Conservation (phyloP, 2,113 vertebrate genomes). For the Mellivora capensis region DNA sequence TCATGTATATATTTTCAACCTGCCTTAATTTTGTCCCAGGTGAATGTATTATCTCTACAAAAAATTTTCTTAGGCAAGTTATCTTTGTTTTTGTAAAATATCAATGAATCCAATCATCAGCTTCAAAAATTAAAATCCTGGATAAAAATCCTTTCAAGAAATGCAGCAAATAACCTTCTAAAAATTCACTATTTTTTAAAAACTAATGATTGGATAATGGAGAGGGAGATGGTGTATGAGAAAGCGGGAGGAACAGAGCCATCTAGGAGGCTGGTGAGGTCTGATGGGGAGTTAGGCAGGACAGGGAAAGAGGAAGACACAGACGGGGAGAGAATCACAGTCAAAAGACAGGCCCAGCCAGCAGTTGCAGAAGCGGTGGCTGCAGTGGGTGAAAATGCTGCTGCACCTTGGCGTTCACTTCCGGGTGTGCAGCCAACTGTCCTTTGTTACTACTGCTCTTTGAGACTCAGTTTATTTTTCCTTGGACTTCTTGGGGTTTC, state of each 20-base stretch:
- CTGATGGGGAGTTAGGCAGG: background rate
- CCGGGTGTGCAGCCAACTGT: background rate
- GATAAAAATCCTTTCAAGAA: background rate
- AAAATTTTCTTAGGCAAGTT: background rate
- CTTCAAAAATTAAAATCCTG: background rate
- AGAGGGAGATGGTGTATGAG: background rate
- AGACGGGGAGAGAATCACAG: too few relatives aligned
- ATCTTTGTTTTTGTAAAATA: background rate
- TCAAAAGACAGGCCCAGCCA: background rate
- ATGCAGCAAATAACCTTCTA: background rate
- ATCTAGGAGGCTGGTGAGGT: background rate
- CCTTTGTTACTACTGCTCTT: background rate
- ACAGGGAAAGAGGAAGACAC: background rate
- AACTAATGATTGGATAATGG: background rate
- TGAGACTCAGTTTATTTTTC: constrained; percentile 67
- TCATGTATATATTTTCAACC: background rate
- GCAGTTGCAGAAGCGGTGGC: background rate
- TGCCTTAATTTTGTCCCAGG: background rate
- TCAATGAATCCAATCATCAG: background rate
- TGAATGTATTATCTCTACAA: background rate
- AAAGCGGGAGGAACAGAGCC: background rate
- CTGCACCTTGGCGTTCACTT: background rate
- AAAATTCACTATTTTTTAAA: background rate
- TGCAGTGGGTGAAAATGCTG: background rate
- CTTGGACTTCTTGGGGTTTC: constrained; percentile 59